Conservation (phyloP, 1,140 invertebrate species). For the Drosophila littoralis region DNA sequence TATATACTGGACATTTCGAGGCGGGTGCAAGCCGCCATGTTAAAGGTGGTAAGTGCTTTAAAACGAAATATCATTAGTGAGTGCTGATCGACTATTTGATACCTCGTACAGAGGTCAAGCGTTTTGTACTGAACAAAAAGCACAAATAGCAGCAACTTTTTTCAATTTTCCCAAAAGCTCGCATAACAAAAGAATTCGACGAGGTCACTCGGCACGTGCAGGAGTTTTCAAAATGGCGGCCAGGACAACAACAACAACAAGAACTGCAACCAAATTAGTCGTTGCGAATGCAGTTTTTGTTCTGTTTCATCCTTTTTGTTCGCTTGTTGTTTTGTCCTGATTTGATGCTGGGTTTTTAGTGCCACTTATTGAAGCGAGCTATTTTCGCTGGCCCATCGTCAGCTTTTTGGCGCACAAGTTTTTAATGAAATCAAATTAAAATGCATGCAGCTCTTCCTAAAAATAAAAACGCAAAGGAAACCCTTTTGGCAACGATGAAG, state of each 20-base stretch:
- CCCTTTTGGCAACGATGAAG: constrained; percentile 3
- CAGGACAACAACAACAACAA: constrained; percentile 13
- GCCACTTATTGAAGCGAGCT: constrained; percentile 12
- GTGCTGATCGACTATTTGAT: neutral
- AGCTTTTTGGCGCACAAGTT: constrained; percentile 58
- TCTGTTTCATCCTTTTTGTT: constrained; percentile 23
- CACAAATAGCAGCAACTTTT: constrained; percentile 29
- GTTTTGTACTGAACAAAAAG: constrained; percentile 22
- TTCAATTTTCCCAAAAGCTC: constrained; percentile 18
- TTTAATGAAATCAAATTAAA: constrained; percentile 66
- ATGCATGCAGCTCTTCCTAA: neutral
- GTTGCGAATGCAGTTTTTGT: constrained; percentile 42
- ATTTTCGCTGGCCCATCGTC: constrained; percentile 25
- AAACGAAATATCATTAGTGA: neutral
- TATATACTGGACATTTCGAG: neutral
- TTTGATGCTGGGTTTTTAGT: constrained; percentile 32
- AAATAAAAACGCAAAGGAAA: neutral
- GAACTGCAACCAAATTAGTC: constrained; percentile 33
- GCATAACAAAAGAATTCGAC: constrained; percentile 37
- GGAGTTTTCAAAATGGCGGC: constrained; percentile 46
- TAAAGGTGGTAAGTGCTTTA: neutral
- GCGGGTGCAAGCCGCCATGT: too few relatives aligned
- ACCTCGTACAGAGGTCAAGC: neutral
- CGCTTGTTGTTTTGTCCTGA: constrained; percentile 4
- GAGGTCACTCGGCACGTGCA: constrained; percentile 48